phyloP scores from a whole-genome alignment of 2,797 vertebrate genomes.

The Zenarchopterus dispar region DNA sequence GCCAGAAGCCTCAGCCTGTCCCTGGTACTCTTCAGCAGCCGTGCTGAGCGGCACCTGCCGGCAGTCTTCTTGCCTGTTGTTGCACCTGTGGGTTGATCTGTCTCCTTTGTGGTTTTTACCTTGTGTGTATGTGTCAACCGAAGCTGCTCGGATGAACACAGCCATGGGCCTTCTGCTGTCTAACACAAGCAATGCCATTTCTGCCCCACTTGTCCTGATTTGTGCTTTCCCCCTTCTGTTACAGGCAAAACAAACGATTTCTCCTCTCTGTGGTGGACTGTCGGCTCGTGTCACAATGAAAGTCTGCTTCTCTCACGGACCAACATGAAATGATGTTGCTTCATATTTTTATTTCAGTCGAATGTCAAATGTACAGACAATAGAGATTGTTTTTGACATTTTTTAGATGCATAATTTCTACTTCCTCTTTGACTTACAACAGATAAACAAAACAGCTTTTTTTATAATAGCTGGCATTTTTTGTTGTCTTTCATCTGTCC shows the following conservation, averaged over 20 bases:
- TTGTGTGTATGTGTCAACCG: constrained; percentile 20
- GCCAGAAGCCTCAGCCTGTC: constrained; percentile 39
- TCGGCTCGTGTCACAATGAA: constrained; percentile 39
- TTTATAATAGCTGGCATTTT: constrained; percentile 4
- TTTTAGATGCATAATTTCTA: constrained; percentile 3
- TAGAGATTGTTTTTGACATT: constrained; percentile 6
- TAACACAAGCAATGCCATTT: constrained; percentile 35
- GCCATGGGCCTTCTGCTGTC: constrained; percentile 42
- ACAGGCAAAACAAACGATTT: constrained; percentile 29
- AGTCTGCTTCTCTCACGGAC: constrained; percentile 7
- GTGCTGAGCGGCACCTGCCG: constrained; percentile 49
- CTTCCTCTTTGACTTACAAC: background rate
- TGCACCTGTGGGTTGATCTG: constrained; percentile 25
- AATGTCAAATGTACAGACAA: background rate
- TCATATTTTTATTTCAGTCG: constrained; percentile 9
- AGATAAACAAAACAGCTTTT: constrained; percentile 9
- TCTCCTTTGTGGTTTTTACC: constrained; percentile 42
- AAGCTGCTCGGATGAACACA: constrained; percentile 40
- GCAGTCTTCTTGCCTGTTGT: constrained; percentile 27
- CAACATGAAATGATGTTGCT: constrained; percentile 35
- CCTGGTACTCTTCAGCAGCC: constrained; percentile 46
- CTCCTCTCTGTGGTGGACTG: constrained; percentile 38
- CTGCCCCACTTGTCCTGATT: constrained; percentile 21
- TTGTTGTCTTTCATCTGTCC: constrained; percentile 22
- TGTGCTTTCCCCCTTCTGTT: constrained; percentile 8